Evolutionary conservation across 2,797 vertebrate species (phyloP).

Genomic region (Smutsia temminckii): DNA sequence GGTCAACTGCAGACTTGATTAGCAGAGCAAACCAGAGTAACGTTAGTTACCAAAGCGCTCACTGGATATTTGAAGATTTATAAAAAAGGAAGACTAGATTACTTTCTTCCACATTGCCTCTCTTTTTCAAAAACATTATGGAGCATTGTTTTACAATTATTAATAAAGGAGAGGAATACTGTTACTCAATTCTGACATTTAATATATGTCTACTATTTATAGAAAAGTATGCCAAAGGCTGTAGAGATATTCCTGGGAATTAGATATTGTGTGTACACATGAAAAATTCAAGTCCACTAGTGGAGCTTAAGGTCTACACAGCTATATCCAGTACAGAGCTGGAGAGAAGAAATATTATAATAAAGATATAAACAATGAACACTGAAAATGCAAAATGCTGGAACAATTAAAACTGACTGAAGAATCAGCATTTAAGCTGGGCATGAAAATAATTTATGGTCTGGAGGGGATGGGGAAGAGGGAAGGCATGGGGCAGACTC

Average conservation of each 20-base stretch:
- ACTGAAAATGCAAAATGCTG: background rate
- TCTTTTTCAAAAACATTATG: background rate
- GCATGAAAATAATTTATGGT: background rate
- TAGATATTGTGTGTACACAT: background rate
- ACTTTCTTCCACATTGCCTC: background rate
- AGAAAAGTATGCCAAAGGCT: background rate
- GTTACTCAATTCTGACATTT: constrained; percentile 10
- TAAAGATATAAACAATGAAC: background rate
- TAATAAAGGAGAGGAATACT: background rate
- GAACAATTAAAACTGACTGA: background rate
- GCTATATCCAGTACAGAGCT: background rate
- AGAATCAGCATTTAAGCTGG: background rate
- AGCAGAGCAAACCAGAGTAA: background rate
- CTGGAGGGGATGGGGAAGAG: background rate
- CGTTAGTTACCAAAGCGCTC: background rate
- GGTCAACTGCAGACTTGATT: background rate
- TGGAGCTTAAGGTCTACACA: background rate
- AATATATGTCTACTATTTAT: background rate
- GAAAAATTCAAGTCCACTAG: constrained; percentile 18
- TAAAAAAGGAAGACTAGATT: background rate
- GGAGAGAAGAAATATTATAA: background rate
- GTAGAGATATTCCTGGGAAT: background rate
- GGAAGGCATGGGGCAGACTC: background rate
- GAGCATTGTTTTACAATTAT: background rate
- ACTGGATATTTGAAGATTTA: background rate